Percentiles rank a stretch among this genome's conserved stretches.
phyloP scores from a whole-genome alignment of 2,113 vertebrate species.

The Poeciliopsis turrubarensis region DNA sequence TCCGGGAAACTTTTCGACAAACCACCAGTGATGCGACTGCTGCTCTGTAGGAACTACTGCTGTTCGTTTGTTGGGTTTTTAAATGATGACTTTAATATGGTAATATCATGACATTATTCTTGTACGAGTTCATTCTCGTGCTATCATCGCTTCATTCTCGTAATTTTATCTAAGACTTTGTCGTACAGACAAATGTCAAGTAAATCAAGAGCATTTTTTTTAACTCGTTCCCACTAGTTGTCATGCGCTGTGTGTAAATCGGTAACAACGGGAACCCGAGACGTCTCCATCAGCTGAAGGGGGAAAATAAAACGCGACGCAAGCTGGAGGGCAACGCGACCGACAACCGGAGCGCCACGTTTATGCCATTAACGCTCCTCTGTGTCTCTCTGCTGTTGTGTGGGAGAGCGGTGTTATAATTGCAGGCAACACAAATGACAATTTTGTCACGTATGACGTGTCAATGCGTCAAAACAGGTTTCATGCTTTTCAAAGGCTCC shows the following conservation, averaged over 20 bases:
- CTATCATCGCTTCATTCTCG: too few species aligned
- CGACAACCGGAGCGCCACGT: background rate
- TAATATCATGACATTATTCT: too few species aligned
- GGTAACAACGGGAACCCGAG: background rate
- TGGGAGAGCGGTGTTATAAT: background rate
- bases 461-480: background rate
- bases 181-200: background rate
- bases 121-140: too few species aligned
- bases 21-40: background rate
- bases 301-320: background rate
- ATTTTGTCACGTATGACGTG: background rate
- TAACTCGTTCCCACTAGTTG: background rate
- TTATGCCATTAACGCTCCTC: background rate
- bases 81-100: too few species aligned
- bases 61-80: too few species aligned
- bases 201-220: background rate
- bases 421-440: background rate
- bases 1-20: background rate
- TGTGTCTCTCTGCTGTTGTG: background rate
- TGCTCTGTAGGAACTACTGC: background rate
- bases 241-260: background rate
- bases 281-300: background rate
- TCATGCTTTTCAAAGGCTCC: background rate
- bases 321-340: background rate
- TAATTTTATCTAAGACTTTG: too few species aligned